Evolutionary conservation across 2,888 invertebrate species (phyloP), one percentile per base, ranked within the genome.

Genomic region (Cerceris rybyensis): DNA sequence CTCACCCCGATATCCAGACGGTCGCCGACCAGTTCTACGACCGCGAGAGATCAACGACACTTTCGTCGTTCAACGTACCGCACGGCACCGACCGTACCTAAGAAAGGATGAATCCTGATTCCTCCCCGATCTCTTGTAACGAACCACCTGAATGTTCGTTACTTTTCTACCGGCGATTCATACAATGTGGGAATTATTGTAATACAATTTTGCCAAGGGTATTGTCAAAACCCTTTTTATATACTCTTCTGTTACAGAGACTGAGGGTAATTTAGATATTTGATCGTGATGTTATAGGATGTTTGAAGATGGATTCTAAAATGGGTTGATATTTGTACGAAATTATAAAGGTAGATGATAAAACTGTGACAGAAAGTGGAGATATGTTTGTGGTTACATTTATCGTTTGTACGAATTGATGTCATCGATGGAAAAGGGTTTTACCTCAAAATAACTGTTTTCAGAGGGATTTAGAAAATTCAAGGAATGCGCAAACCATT

Each of bases 11-110:
- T 74, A 82, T 71, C 80, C 77, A 73, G 83, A 86, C 86, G 84
- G 73, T 80, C 78, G 75, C 64, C 81, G 86, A 83, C 80, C 82
- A 79, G 85, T 84, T 86, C 80, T 64, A 75, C 81, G 74, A 71
- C 78, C 57, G 68, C 63, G 74, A 58, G 66, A 73, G 84, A 86
- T 81, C 86, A 81, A 86, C 78, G 86, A 84, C 84, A 82, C 76
- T 72, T 74, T 82, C 74, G 77, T 70, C 55, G 77, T 57, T 67
- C 78, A 66, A 67, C 57, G 67, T 77, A 70, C 70, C 50, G 46
- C 63, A 41, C 50, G 63, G 43, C 14, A 42, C 54, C 41, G 46
- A 11, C 39, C 17, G 49, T 65, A 16, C 52, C 54, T 41, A 50
- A 42, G 66, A 73, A 66, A 52, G 71, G 75, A 81, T 67, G 71